Percentiles rank a stretch among this genome's conserved stretches.
Conservation (phyloP, 2,888 invertebrate species). For the Venustoraphidia nigricollis region DNA sequence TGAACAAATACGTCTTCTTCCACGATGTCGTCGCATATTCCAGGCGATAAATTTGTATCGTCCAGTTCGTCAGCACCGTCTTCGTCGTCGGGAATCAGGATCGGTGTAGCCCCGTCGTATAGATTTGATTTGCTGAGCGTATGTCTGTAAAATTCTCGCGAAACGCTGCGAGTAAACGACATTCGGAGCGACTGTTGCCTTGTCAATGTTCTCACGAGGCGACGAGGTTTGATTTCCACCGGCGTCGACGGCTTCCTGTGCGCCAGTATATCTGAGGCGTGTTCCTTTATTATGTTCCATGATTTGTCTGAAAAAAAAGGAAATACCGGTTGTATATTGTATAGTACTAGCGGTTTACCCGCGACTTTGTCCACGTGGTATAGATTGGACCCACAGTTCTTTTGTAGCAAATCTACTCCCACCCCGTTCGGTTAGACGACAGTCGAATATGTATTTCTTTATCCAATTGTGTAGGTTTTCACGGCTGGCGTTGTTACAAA, state of each 20-base stretch:
- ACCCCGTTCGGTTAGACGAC: too few species aligned
- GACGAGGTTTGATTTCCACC: conserved; percentile 18
- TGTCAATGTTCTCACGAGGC: conserved; percentile 25
- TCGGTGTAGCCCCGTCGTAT: conserved; percentile 37
- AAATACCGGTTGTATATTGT: background rate
- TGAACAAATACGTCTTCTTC: too few species aligned
- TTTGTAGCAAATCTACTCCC: too few species aligned
- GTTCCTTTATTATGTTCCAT: conserved; percentile 41
- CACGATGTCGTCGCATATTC: too few species aligned
- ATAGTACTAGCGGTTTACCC: too few species aligned
- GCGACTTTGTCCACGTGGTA: too few species aligned
- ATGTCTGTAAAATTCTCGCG: conserved; percentile 34
- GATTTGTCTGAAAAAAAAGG: conserved; percentile 32
- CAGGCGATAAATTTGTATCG: too few species aligned
- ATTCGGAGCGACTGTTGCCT: conserved; percentile 36
- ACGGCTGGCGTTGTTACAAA: too few species aligned
- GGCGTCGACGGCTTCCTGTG: conserved; percentile 24
- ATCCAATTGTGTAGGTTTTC: too few species aligned
- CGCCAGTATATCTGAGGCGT: conserved; percentile 39
- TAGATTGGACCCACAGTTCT: too few species aligned
- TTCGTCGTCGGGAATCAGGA: conserved; percentile 32
- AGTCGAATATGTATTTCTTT: too few species aligned
- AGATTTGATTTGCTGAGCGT: conserved; percentile 34
- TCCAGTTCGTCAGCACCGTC: background rate
- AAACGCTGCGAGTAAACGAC: conserved; percentile 39